phyloP scores from a whole-genome alignment of 2,797 vertebrate species.

The Cyclopterus lumpus region DNA sequence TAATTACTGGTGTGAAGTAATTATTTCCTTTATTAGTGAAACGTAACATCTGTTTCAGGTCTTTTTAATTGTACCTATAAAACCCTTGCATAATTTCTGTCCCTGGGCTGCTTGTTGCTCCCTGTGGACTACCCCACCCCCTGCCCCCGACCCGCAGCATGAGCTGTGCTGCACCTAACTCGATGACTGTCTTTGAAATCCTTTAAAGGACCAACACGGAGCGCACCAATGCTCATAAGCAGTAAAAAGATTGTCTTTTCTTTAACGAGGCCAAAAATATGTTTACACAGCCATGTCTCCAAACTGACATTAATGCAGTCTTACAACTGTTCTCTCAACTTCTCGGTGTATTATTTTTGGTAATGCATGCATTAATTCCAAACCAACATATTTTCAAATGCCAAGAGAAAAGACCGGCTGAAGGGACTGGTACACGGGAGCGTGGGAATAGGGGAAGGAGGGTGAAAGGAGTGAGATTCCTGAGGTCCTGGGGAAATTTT shows the following conservation, averaged over 20 bases:
- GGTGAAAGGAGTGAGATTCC: slow-evolving; percentile 86
- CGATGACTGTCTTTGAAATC: slow-evolving; percentile 57
- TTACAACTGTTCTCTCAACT: slow-evolving; percentile 8
- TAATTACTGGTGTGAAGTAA: slow-evolving; percentile 87
- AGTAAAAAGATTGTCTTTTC: slow-evolving; percentile 14
- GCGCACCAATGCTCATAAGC: slow-evolving; percentile 28
- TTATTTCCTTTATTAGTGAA: slow-evolving; percentile 87
- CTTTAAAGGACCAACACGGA: slow-evolving; percentile 59
- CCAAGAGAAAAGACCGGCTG: slow-evolving; percentile 45
- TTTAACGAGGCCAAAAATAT: slow-evolving; percentile 11
- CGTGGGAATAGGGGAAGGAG: slow-evolving; percentile 84
- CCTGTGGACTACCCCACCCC: slow-evolving; percentile 70
- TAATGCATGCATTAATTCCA: slow-evolving; percentile 46
- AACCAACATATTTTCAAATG: slow-evolving; percentile 59
- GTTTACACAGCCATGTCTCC: slow-evolving; percentile 3
- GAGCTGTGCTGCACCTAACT: slow-evolving; percentile 52
- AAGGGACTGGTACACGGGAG: slow-evolving; percentile 71
- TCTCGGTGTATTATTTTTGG: slow-evolving; percentile 48
- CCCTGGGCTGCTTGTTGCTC: slow-evolving; percentile 81
- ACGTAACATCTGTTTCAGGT: slow-evolving; percentile 86
- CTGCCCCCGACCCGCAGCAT: slow-evolving; percentile 38
- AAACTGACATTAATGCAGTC: slow-evolving; percentile 10
- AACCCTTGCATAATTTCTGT: slow-evolving; percentile 82
- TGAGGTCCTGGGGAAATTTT: slow-evolving; percentile 87
- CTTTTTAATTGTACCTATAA: slow-evolving; percentile 87